Evolutionary conservation across 2,113 vertebrate species (phyloP), one percentile per base, ranked within the genome.

Genomic region (Thermophis baileyi): DNA sequence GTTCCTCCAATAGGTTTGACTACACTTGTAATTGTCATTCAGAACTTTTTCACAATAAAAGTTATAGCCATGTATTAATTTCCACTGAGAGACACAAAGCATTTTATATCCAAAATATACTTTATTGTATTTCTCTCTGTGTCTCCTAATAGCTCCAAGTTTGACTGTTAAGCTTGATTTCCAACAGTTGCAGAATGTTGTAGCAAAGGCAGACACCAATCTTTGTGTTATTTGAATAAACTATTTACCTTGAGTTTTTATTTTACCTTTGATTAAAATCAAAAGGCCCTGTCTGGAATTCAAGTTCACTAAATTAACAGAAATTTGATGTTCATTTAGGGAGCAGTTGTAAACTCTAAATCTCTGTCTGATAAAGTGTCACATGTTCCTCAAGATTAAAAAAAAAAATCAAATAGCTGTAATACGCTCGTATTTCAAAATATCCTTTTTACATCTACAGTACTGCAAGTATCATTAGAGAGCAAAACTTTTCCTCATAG

Each of bases 401-500:
- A 54, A 60, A 54, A 47, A 10, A 85, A 40, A 49, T 6, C 27
- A 40, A 53, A 12, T n/a, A 53, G 18, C 20, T 54, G n/a, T 35
- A 89, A 10, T 55, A 85, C 20, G 91, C 89, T 91, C 94, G 57
- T 91, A 47, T 94, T 35, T 0, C 22, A 9, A 44, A 2, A 20
- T 93, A 46, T 87, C 53, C 49, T 0, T 0, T 57, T 91, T 54
- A 92, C 50, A 30, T 44, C 6, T 22, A 60, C 53, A 60, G 0
- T 86, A 94, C 40, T 92, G 92, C 92, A 94, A 95, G 87, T 85
- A 94, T 24, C 25, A 57, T 53, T 47, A 47, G 86, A 0, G 14
- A 96, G 74, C 93, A 94, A 87, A 94, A 93, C 95, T 93, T 95
- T 69, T 87, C 91, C 91, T 95, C 85, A 63, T 95, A 95, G 94